phyloP scores from a whole-genome alignment of 2,797 vertebrate species.

The Lepidocolaptes lacrymiger region DNA sequence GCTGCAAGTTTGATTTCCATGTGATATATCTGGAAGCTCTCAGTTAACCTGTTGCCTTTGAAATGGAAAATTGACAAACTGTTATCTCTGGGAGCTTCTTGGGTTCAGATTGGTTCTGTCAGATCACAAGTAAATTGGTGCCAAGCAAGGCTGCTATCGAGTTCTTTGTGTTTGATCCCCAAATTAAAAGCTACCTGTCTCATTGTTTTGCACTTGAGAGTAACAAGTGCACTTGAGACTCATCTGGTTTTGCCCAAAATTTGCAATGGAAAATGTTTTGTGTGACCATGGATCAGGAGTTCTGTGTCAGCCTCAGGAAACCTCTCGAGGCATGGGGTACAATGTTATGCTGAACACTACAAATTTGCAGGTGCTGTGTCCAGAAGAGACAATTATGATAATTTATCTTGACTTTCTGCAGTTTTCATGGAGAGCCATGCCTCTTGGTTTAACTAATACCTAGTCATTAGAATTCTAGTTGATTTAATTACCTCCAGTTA shows the following conservation, averaged over 20 bases:
- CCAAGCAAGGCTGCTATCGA: conserved; percentile 5
- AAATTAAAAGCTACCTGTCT: neutral
- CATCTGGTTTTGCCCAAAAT: neutral
- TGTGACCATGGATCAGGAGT: neutral
- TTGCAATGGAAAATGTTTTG: neutral
- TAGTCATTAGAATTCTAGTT: neutral
- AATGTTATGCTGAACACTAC: neutral
- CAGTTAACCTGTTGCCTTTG: conserved; percentile 37
- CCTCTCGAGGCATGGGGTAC: neutral
- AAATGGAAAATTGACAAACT: conserved; percentile 55
- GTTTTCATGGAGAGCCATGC: neutral
- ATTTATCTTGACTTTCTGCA: neutral
- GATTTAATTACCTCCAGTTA: neutral
- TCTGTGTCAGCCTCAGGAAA: neutral
- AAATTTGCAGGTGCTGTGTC: neutral
- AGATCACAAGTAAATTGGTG: conserved; percentile 40
- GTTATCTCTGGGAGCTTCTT: conserved; percentile 39
- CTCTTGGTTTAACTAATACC: neutral
- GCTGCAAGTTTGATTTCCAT: conserved; percentile 47
- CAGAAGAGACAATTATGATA: neutral
- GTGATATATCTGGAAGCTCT: conserved; percentile 34
- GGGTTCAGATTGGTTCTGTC: neutral
- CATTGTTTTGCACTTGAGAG: neutral
- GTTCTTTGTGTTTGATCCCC: neutral
- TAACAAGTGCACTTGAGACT: neutral